A percentile compares a stretch with the other conserved stretches of the same genome.
These are phyloP conservation scores for Diorhabda carinulata DNA, from an alignment of 1,140 invertebrate genomes.

Conservation along the genomic window DNA sequence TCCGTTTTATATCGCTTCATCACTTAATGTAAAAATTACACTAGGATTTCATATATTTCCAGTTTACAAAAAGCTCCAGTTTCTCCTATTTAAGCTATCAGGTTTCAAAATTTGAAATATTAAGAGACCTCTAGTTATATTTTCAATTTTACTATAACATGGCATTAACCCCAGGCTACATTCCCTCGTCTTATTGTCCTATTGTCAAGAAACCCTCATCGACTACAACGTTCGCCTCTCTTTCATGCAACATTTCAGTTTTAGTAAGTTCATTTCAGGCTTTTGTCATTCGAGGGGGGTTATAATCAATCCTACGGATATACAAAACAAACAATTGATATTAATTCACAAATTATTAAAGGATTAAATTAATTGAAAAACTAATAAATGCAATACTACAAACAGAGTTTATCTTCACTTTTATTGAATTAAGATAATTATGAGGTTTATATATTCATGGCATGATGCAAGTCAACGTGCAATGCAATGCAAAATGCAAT, in stretches of 20 bases:
- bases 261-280: neutral
- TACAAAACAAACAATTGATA: neutral
- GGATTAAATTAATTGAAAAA: neutral
- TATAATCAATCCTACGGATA: neutral
- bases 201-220: neutral
- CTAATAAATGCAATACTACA: neutral
- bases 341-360: neutral
- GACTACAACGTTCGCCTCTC: constrained; percentile 1
- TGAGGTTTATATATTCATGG: too few species aligned
- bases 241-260: neutral
- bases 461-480: too few species aligned
- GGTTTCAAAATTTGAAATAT: too few species aligned
- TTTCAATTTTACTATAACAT: neutral
- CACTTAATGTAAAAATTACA: too few species aligned
- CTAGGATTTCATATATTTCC: too few species aligned
- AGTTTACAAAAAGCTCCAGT: too few species aligned
- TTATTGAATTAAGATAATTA: too few species aligned
- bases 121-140: too few species aligned
- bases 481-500: too few species aligned
- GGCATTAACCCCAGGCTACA: neutral
- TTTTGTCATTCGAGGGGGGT: neutral
- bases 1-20: too few species aligned
- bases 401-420: too few species aligned
- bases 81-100: too few species aligned
- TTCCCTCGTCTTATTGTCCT: constrained; percentile 1